Base-by-base conservation (phyloP, 2,797 vertebrate species). In the Cryptoprocta ferox region DNA sequence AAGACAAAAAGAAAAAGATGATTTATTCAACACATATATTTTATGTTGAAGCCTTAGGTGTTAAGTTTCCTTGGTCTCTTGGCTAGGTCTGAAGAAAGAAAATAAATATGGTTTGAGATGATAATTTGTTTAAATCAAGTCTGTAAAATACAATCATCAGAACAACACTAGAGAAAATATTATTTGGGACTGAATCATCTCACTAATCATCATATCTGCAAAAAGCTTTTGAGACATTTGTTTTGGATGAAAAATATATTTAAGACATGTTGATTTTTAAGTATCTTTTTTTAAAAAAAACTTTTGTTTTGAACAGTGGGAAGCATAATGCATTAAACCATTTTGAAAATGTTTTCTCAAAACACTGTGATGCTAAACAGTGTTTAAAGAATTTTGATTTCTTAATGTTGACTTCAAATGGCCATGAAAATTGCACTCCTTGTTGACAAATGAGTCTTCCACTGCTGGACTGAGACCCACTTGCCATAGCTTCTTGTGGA, bases 71-170 rank as follows among this genome's bases (percentile, higher is more conserved):
- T 97, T 95, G 37, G 53, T 97, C 76, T 95, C 84, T 97, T 94
- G 37, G 66, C 45, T 95, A 73, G 85, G 39, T 96, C 88, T 94
- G 87, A 92, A 91, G 93, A 92, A 90, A 90, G 92, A 96, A 98
- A 96, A 96, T 92, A 97, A 96, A 96, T 95, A 91, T 45, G 88
- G 73, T 97, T 97, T 96, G 90, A 97, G 95, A 96, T 89, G 95
- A 93, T 97, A 96, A 96, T 97, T 66, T 97, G 75, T 75, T 90
- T 96, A 97, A 98, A 97, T 97, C 92, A 96, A 96, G 63, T 94
- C 84, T 66, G 78, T 26, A 94, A 97, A 97, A 95, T 92, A 95
- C 73, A 95, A 94, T 96, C 65, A 96, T 89, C 78, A 85, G 66
- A 94, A 97, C 7, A 84, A 48, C 88, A 95, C 68, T 92, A 88